Conservation (phyloP, 2,113 vertebrate genomes). For the Crotalus helleri region DNA sequence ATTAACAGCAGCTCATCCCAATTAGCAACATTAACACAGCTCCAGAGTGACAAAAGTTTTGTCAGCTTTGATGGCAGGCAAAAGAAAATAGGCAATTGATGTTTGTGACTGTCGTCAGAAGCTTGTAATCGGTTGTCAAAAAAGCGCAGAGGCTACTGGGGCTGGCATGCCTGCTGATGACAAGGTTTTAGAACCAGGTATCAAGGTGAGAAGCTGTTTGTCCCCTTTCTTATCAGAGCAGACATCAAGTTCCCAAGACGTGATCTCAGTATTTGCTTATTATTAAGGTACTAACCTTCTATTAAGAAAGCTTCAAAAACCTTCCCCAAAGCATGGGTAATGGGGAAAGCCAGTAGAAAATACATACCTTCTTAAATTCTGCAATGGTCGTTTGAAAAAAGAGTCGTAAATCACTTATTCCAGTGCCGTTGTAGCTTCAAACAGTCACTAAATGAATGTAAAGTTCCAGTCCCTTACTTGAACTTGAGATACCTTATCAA, state of each 20-base stretch:
- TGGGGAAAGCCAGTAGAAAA: not conserved
- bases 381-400: not conserved
- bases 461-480: too few relatives aligned
- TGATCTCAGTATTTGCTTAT: too few relatives aligned
- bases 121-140: not conserved
- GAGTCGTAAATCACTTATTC: too few relatives aligned
- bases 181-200: not conserved
- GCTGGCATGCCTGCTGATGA: not conserved
- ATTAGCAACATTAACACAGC: constrained; percentile 14
- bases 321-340: not conserved
- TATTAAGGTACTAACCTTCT: not conserved
- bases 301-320: not conserved
- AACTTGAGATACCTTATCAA: too few relatives aligned
- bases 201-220: not conserved
- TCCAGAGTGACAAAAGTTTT: constrained; percentile 22
- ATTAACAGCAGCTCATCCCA: not conserved
- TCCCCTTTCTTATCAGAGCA: not conserved
- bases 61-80: not conserved
- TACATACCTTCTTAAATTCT: not conserved
- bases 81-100: not conserved
- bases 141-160: not conserved
- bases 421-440: too few relatives aligned
- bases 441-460: too few relatives aligned
- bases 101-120: not conserved
- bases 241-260: not conserved